Evolutionary conservation across 2,113 vertebrate genomes (phyloP).

Genomic region (Caracal caracal): DNA sequence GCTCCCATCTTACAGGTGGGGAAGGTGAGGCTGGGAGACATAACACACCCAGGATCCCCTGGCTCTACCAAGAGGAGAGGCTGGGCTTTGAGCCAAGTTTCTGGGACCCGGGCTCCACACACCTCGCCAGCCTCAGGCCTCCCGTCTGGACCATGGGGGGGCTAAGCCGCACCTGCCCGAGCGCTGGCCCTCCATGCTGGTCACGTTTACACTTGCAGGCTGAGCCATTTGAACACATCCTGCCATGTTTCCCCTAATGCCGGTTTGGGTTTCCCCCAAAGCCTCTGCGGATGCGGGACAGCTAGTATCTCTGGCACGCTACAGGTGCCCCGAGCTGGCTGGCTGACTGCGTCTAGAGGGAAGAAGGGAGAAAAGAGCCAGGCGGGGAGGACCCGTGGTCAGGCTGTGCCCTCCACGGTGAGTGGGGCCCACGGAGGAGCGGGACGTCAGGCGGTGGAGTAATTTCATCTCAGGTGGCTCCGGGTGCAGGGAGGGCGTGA

Average conservation of each 20-base stretch:
- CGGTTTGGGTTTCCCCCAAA: neutral
- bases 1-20: neutral
- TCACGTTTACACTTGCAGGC: neutral
- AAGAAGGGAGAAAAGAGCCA: neutral
- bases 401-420: neutral
- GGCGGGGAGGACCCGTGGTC: neutral
- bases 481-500: neutral
- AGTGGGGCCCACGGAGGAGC: neutral
- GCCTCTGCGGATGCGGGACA: neutral
- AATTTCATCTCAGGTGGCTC: neutral
- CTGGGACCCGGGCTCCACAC: neutral
- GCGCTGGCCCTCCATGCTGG: neutral
- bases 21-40: neutral
- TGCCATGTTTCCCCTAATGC: fast-evolving
- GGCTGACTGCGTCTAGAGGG: neutral
- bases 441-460: neutral
- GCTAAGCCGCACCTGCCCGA: neutral
- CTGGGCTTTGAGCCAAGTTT: neutral
- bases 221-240: neutral
- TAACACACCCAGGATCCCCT: neutral
- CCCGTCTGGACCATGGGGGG: neutral
- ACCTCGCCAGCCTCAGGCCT: neutral
- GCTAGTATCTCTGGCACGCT: neutral
- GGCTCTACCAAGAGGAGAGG: neutral
- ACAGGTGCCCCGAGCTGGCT: neutral